Evolutionary conservation across 2,797 vertebrate genomes (phyloP), one percentile per base, ranked within the genome.

Genomic region (Chaenodraco wilsoni): DNA sequence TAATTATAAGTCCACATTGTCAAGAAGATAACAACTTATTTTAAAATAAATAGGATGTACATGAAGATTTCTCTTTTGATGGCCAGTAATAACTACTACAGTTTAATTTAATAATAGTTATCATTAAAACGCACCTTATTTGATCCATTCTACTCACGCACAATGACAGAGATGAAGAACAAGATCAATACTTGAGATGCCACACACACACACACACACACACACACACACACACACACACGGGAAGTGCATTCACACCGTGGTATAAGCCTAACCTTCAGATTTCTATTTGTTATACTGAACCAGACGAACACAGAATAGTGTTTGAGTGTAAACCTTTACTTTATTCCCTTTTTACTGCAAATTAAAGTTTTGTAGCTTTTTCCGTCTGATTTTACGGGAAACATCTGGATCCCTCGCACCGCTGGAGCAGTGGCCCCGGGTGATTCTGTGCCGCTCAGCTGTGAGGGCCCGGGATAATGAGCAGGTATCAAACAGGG

Each of bases 291-390:
- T 51, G 43, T 55, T 70, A 91, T 88, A 82, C 74, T 79, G 59
- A 90, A 86, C 83, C 82, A 83, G 76, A 81, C 72, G 41, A 89
- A 88, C 81, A 82, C 86, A 65, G 83, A 91, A 90, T 85, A 80
- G 78, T 81, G 82, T 93, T 90, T 74, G 81, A 91, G 89, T 75
- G 84, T 90, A 94, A 95, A 93, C 89, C 92, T 91, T 93, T 85
- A 87, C 89, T 93, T 94, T 92, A 93, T 93, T 84, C 90, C 87
- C 76, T 57, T 92, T 93, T 94, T 92, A 95, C 92, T 94, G 92
- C 93, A 90, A 95, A 95, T 94, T 94, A 94, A 94, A 94, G 83
- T 94, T 94, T 94, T 94, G 95, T 94, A 94, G 94, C 93, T 94
- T 95, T 95, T 95, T 95, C 94, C 94, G 90, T 94, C 89, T 88